Evolutionary conservation across 2,888 invertebrate species (phyloP).

Genomic region (Harmothoe impar): DNA sequence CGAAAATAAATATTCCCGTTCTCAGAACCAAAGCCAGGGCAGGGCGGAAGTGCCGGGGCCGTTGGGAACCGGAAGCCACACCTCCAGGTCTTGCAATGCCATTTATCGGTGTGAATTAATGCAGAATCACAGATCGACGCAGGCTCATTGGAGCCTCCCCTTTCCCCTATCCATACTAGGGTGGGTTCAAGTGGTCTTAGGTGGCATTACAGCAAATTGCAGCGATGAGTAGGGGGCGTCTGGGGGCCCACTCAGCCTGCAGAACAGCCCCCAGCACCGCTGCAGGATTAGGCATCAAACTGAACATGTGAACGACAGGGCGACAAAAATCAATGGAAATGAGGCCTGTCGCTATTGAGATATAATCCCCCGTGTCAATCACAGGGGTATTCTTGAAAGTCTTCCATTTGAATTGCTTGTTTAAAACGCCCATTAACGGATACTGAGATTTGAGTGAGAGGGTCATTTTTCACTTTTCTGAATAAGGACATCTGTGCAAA

Average conservation of each 20-base stretch:
- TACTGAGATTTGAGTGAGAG: constrained; percentile 2
- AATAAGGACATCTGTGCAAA: neutral
- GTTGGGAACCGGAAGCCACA: constrained; percentile 25
- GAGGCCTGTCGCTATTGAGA: neutral
- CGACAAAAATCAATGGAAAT: constrained; percentile 2
- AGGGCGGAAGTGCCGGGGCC: neutral
- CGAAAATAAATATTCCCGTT: constrained; percentile 17
- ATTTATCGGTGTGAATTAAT: constrained; percentile 38
- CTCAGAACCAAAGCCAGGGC: neutral
- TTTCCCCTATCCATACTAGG: neutral
- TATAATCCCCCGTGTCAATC: constrained; percentile 26
- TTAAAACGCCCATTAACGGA: constrained; percentile 3
- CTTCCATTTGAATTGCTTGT: constrained; percentile 12
- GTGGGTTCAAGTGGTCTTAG: constrained; percentile 55
- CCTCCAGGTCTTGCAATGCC: constrained; percentile 5
- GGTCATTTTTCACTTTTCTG: constrained; percentile 22
- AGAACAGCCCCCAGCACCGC: neutral
- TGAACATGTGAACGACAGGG: neutral
- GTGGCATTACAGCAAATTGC: constrained; percentile 40
- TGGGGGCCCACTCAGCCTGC: constrained; percentile 3
- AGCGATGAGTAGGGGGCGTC: neutral
- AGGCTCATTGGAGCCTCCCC: neutral
- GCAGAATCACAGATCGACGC: constrained; percentile 34
- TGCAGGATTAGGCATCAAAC: constrained; percentile 6
- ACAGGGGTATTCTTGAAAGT: constrained; percentile 13